Base-by-base conservation (phyloP, 1,140 invertebrate genomes). In the Drosophila subpulchrella region DNA sequence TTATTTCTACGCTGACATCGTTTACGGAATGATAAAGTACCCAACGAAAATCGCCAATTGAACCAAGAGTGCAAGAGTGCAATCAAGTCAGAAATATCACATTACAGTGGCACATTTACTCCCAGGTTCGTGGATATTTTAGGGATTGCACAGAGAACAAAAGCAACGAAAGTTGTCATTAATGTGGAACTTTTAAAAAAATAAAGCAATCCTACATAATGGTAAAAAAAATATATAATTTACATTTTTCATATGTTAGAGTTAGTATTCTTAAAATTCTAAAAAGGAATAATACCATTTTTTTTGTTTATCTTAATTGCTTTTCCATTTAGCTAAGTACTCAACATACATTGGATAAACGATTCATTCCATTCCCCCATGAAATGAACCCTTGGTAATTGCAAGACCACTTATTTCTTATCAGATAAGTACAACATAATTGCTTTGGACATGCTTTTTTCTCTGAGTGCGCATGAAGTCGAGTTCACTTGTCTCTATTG, bases 31-130 rank as follows among this genome's bases (percentile, higher is more conserved):
- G 63, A 70, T 70, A 48, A 17, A 68, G 66, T 68, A 24, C n/a
- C 34, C 51, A 67, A 42, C 46, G 12, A 59, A 62, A 85, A 81
- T 78, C 63, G 75, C 55, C 47, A 59, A 86, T 79, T 76, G 67
- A 76, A 46, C 62, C 61, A 75, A 70, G 48, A 82, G 66, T 47
- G 72, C 61, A 75, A 70, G 48, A 82, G 66, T 47, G 72, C 81
- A 90, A 80, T 90, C 71, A 90, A 86, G 81, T 72, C 61, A 79
- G 74, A 86, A 82, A 80, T 85, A 90, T 90, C 82, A 56, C 76
- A 90, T 86, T 86, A 80, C 86, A 55, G n/a, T 62, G 51, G 48
- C 46, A 55, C 24, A 62, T 24, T 36, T 20, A 32, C 46, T 44
- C 46, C 61, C 13, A 63, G 27, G 55, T 44, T 42, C 30, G 44